Percentiles rank a stretch among this genome's conserved stretches.
Conservation (phyloP, 2,888 invertebrate genomes). For the Celastrina argiolus region DNA sequence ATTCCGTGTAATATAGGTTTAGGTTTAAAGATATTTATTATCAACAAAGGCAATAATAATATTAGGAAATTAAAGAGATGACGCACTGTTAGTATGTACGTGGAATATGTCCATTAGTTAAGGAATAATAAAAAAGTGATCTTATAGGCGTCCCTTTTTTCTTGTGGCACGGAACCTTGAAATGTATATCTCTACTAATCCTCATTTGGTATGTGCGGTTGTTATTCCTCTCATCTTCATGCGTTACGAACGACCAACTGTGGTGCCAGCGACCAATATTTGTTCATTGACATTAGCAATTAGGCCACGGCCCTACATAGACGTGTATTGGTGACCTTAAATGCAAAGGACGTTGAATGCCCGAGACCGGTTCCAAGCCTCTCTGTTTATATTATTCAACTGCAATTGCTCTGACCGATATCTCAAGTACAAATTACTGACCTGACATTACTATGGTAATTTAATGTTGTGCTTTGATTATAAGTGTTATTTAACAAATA, state of each 20-base stretch:
- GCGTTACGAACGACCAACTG: background rate
- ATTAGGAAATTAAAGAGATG: too few relatives aligned
- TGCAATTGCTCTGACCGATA: constrained; percentile 16
- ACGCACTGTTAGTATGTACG: too few relatives aligned
- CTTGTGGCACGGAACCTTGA: too few relatives aligned
- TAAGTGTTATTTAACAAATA: background rate
- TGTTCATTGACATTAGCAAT: constrained; percentile 12
- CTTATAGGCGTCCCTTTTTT: too few relatives aligned
- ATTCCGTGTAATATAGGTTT: too few relatives aligned
- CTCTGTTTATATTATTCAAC: constrained; percentile 23
- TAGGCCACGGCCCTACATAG: constrained; percentile 17
- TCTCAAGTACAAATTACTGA: background rate
- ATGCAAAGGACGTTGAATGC: constrained; percentile 46
- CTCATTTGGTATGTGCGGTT: too few relatives aligned
- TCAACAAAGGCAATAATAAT: too few relatives aligned
- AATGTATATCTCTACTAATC: too few relatives aligned
- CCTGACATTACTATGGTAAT: background rate
- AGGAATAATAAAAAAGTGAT: too few relatives aligned
- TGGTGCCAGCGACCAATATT: background rate
- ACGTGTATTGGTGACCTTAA: constrained; percentile 18
- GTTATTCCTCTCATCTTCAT: background rate
- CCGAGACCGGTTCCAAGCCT: constrained; percentile 39
- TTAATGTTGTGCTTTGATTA: background rate
- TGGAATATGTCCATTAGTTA: too few relatives aligned
- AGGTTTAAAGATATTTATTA: too few relatives aligned